Base-by-base conservation (phyloP, 2,888 invertebrate genomes). In the Caradrina kadenii region DNA sequence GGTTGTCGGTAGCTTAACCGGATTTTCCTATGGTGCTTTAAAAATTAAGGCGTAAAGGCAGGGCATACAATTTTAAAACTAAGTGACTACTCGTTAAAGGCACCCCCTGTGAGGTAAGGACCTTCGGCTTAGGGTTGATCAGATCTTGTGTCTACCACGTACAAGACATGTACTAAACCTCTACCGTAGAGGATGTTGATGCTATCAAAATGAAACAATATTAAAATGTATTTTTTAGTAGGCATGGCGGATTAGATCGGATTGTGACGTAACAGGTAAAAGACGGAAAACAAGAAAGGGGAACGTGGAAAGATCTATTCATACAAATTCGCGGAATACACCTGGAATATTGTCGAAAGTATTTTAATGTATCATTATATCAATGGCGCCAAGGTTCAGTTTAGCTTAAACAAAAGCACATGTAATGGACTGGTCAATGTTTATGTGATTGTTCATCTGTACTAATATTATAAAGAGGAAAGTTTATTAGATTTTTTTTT, bases 251-350 rank as follows among this genome's bases (percentile, higher is more conserved):
- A 13, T 22, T 53, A 15, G 1, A 42, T 21, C 2, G 35, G 11
- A 53, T 45, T 59, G 45, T 73, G 35, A 54, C 45, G 35, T 63
- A 77, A 50, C 49, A 48, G 49, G 35, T 17, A 45, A 56, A 42
- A 55, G 45, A 48, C 21, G 22, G 21, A 19, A 52, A 73, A 31
- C 54, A 60, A 45, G 45, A 79, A 60, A 73, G 26, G 11, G n/a
- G n/a, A n/a, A 42, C n/a, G 66, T 64, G 55, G 56, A 66, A 52
- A 52, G 73, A 78, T 59, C 66, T 71, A 63, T 62, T 59, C 19
- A 31, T 62, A 76, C 4, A 66, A 21, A 60, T 78, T 78, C 50
- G 21, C 21, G 42, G 59, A 76, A 76, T 50, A 39, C 50, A 69
- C 60, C 56, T 68, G 63, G 63, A 54, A 61, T 53, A 50, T 53